Conservation (phyloP, 2,113 vertebrate species). For the Malurus cyaneus region DNA sequence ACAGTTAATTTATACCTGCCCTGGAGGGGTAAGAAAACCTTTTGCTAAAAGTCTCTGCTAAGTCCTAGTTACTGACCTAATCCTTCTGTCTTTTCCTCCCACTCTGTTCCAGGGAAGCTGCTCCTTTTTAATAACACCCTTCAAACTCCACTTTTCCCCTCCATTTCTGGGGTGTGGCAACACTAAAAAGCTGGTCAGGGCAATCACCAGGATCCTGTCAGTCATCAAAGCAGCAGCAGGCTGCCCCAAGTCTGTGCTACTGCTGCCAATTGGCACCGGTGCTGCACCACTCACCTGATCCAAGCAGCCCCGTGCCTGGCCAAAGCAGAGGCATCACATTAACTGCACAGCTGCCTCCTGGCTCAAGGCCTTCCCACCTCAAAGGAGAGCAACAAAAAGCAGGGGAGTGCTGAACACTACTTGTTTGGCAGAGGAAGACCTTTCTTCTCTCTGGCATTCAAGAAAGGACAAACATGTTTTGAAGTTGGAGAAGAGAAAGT, state of each 20-base stretch:
- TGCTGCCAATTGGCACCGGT: neutral
- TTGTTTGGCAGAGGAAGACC: neutral
- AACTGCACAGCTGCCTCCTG: neutral
- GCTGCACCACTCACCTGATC: fast-evolving
- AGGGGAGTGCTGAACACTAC: neutral
- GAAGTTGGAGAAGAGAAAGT: conserved; percentile 46
- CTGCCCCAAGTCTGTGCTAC: neutral
- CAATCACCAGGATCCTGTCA: neutral
- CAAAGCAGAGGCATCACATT: neutral
- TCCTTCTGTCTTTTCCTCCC: neutral
- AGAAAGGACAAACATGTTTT: conserved; percentile 41
- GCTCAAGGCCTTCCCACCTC: neutral
- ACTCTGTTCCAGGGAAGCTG: neutral
- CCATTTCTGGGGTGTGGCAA: neutral
- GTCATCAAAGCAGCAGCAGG: neutral
- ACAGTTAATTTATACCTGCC: conserved; percentile 20
- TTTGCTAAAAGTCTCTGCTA: neutral
- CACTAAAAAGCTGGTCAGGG: neutral
- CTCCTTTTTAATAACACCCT: neutral
- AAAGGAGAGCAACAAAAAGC: neutral
- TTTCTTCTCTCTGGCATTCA: neutral
- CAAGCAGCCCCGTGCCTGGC: neutral
- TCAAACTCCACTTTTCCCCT: neutral
- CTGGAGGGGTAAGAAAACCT: neutral
- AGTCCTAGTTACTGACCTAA: neutral